Base-by-base conservation (phyloP, 1,140 invertebrate species). In the Helicoverpa armigera region DNA sequence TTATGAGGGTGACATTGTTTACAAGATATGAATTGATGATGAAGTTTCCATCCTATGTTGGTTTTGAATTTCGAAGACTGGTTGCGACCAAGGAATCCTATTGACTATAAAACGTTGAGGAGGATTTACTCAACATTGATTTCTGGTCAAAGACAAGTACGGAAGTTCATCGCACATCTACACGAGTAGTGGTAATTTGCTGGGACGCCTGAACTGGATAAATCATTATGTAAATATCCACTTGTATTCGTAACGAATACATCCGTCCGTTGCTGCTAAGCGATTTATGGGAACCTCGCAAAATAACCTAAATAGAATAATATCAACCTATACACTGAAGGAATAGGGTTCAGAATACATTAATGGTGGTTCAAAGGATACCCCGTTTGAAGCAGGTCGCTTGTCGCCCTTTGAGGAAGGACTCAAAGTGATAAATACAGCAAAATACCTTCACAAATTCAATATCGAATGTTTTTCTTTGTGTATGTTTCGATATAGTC, bases 151-250 rank as follows among this genome's bases (percentile, higher is more conserved):
- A 43, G 35, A 9, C 35, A 43, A 43, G 5, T 43, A 43, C 35
- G 35, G 35, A 43, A 43, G 35, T 43, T 43, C 35, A 9, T 9
- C 3, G 9, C 35, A 43, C 35, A 43, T 9, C 23, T 23, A 23
- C 23, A 23, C 23, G 23, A 43, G 5, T 7, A 43, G 35, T 43
- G 35, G 35, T 43, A 9, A 43, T 43, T 18, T 29, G 16, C 13
- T 60, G 48, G n/a, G 29, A 76, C 9, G 43, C 18, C 61, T 35
- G 18, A 53, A 65, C 16, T 18, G 51, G 63, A 53, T 51, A 67
- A 78, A 60, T 29, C 29, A 78, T 78, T 78, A 70, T 79, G 78
- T 79, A 73, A 50, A 79, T 65, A 65, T n/a, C 79, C 77, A 48
- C 58, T 65, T 63, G 50, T 53, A 76, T 61, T 18, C 58, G 18